phyloP scores from a whole-genome alignment of 2,113 vertebrate genomes.

The Syngnathoides biaculeatus region DNA sequence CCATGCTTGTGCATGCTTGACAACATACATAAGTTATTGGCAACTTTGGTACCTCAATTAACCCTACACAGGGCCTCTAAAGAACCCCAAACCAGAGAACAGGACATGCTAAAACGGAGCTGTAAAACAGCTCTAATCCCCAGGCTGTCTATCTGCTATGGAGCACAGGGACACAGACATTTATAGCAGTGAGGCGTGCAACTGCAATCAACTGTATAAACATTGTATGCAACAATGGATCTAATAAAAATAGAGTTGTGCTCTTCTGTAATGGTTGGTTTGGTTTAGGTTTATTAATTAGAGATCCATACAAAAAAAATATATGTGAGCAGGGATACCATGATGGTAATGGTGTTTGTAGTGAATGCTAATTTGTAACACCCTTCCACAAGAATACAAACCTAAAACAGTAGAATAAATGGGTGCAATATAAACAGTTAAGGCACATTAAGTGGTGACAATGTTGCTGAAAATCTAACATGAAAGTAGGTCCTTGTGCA shows the following conservation, averaged over 20 bases:
- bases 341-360: background rate
- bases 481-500: background rate
- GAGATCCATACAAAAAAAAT: background rate
- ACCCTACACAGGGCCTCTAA: constrained; percentile 26
- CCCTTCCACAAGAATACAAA: no score
- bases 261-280: background rate
- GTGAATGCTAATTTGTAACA: background rate
- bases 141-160: constrained; percentile 51
- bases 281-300: background rate
- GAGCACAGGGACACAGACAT: constrained; percentile 52
- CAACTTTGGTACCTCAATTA: constrained; percentile 8
- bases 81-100: constrained; percentile 37
- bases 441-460: background rate
- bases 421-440: no score
- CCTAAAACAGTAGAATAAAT: no score
- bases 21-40: constrained; percentile 16
- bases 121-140: constrained; percentile 42
- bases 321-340: no score
- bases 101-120: constrained; percentile 54
- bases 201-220: constrained; percentile 31
- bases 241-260: background rate
- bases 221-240: constrained; percentile 1
- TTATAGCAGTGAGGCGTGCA: constrained; percentile 34
- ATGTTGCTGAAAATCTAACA: background rate
- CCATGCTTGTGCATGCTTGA: constrained; percentile 33